These are phyloP conservation scores for Drosophila takahashii DNA, from an alignment of 1,140 invertebrate genomes.

Conservation along the genomic window DNA sequence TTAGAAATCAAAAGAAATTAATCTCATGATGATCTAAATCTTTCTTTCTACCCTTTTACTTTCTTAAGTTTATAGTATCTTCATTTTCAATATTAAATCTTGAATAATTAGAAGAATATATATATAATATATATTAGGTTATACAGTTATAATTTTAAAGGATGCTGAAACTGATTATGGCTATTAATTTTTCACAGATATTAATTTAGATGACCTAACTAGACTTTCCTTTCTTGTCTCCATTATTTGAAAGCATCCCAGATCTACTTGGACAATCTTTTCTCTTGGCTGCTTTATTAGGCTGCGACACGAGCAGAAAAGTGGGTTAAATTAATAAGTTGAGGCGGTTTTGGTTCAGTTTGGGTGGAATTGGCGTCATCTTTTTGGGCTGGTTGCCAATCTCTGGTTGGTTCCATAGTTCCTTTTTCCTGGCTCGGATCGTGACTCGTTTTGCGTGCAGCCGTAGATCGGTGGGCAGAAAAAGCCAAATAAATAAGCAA, in stretches of 20 bases:
- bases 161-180: too few species aligned
- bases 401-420: slow-evolving; percentile 23
- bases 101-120: too few species aligned
- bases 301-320: slow-evolving; percentile 54
- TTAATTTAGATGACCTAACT: slow-evolving; percentile 7
- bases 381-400: slow-evolving; percentile 51
- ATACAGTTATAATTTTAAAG: too few species aligned
- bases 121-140: too few species aligned
- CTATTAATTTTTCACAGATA: too few species aligned
- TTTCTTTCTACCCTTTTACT: too few species aligned
- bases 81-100: too few species aligned
- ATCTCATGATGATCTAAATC: too few species aligned
- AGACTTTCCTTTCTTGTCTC: slow-evolving; percentile 15
- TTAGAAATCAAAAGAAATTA: too few species aligned
- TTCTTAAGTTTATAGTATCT: too few species aligned
- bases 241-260: slow-evolving; percentile 17
- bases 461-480: background rate
- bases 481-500: background rate
- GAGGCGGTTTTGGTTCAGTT: slow-evolving; percentile 38
- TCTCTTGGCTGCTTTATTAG: slow-evolving; percentile 40
- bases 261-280: slow-evolving; percentile 46
- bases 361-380: slow-evolving; percentile 48
- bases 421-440: slow-evolving; percentile 52
- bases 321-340: slow-evolving; percentile 72
- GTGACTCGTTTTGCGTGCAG: slow-evolving; percentile 76